phyloP scores from a whole-genome alignment of 1,140 invertebrate species.

The Homarus americanus region DNA sequence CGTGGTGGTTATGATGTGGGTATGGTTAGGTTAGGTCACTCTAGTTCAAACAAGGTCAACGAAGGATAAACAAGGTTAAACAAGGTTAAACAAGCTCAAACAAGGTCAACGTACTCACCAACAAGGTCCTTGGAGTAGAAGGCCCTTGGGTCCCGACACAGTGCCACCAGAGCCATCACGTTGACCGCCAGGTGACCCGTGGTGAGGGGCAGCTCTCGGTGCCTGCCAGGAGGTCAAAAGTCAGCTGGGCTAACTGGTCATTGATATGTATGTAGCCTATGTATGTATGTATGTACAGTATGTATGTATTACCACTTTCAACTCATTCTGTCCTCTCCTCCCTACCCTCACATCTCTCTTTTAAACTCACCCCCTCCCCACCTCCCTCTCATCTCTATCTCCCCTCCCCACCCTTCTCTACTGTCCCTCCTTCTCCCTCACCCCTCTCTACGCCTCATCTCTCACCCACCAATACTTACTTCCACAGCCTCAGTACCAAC shows the following conservation, averaged over 20 bases:
- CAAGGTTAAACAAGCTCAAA: too few relatives aligned
- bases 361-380: slow-evolving; percentile 24
- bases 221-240: slow-evolving; percentile 15
- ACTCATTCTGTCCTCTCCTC: not conserved
- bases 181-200: slow-evolving; percentile 53
- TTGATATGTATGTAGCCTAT: too few relatives aligned
- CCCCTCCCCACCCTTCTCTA: too few relatives aligned
- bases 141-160: slow-evolving; percentile 41
- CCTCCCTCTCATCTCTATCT: not conserved
- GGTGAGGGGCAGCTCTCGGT: slow-evolving; percentile 43
- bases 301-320: not conserved
- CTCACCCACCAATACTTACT: slow-evolving; percentile 76
- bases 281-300: too few relatives aligned
- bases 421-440: too few relatives aligned
- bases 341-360: not conserved
- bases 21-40: too few relatives aligned
- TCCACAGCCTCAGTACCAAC: slow-evolving; percentile 87
- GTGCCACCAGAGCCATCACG: slow-evolving; percentile 55
- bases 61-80: too few relatives aligned
- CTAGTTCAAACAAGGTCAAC: too few relatives aligned
- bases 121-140: slow-evolving; percentile 60
- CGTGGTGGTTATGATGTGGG: too few relatives aligned
- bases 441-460: not conserved
- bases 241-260: too few relatives aligned
- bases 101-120: too few relatives aligned